A percentile compares a stretch with the other conserved stretches of the same genome.
These are phyloP conservation scores for Cantharis nigra DNA, from an alignment of 2,888 invertebrate genomes.

Conservation along the genomic window DNA sequence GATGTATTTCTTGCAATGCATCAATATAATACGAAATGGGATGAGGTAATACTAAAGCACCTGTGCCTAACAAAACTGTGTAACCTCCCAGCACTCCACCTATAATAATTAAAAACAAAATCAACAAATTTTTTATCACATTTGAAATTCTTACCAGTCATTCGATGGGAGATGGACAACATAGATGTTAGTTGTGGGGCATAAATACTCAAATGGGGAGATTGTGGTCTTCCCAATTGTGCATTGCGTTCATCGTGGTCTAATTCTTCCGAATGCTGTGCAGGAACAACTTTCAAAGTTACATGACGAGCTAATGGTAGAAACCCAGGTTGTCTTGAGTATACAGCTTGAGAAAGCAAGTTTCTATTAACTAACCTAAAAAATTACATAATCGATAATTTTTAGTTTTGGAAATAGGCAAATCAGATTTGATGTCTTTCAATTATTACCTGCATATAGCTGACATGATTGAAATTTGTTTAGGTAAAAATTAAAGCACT, in stretches of 20 bases:
- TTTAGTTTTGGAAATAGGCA: background rate
- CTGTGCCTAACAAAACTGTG: slow-evolving; percentile 62
- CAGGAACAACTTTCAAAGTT: slow-evolving; percentile 60
- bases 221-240: slow-evolving; percentile 76
- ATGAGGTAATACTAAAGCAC: slow-evolving; percentile 65
- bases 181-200: slow-evolving; percentile 76
- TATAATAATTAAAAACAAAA: slow-evolving; percentile 42
- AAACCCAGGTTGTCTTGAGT: slow-evolving; percentile 3
- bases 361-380: slow-evolving; percentile 18
- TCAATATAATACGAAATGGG: slow-evolving; percentile 66
- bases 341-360: background rate
- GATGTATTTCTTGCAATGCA: slow-evolving; percentile 62
- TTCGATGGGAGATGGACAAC: slow-evolving; percentile 84
- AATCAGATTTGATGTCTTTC: background rate
- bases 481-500: background rate
- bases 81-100: slow-evolving; percentile 65
- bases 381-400: slow-evolving; percentile 10
- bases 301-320: slow-evolving; percentile 52
- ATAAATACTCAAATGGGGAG: slow-evolving; percentile 87
- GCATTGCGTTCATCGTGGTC: slow-evolving; percentile 71
- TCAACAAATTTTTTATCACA: background rate
- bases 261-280: slow-evolving; percentile 55
- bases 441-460: background rate
- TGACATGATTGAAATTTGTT: background rate
- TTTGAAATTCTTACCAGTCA: slow-evolving; percentile 60